Base-by-base conservation (phyloP, 1,140 invertebrate genomes). In the Procambarus clarkii region DNA sequence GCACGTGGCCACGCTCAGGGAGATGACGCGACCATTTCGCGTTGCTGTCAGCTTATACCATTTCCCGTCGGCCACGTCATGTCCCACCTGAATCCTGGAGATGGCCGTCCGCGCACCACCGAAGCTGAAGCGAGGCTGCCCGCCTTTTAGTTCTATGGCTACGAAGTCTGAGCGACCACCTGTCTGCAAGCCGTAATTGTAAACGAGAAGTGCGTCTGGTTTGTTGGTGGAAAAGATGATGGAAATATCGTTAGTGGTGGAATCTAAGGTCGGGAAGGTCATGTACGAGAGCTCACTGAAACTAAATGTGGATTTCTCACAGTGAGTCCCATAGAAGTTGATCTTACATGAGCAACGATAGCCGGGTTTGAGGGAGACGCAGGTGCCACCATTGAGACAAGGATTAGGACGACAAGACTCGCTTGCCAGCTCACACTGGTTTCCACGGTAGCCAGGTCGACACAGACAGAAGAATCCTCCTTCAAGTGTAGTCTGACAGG, bases 11-110 rank as follows among this genome's bases (percentile, higher is more conserved):
- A 98, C 96, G 93, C 97, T 98, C 24, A 98, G 94, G 2, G 97
- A 98, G 78, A 98, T 96, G 0, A 98, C 97, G 89, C 97, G 95
- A 76, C 97, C 97, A 94, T 98, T 98, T 93, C 98, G 96, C 0
- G 97, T 98, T 0, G 98, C 98, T 3, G 97, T 98, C 7, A 99
- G 96, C 94, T 98, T 98, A 93, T 98, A 96, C 98, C 98, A 99
- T 86, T 96, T 96, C 13, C 98, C 98, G 94, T 98, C 97, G 0
- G 97, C 96, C 1, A 99, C 95, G 91, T 96, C 96, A 74, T 95
- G 95, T 18, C 95, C 95, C 3, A 98, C 96, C 15, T 90, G 93
- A 2, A 98, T 96, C 0, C 96, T 96, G 4, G 97, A 97, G 60
- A 98, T 98, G 4, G 97, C 97, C 46, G 97, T 98, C 93, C 97